A percentile compares a stretch with the other conserved stretches of the same genome.
These are phyloP conservation scores for Ernsta delagoae DNA, from an alignment of 2,888 invertebrate genomes.

Conservation along the genomic window DNA sequence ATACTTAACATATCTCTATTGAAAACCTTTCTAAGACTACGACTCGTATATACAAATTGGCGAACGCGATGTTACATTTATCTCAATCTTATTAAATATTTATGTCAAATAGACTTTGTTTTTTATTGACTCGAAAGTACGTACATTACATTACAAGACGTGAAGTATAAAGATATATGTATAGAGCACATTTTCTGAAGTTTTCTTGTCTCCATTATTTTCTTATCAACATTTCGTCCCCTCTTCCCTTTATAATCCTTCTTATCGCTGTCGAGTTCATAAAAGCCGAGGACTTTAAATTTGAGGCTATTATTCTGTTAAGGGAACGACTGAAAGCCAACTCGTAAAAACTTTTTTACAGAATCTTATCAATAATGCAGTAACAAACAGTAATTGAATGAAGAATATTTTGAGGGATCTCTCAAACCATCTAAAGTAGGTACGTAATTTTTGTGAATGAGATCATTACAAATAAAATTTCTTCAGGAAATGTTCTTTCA, in stretches of 20 bases:
- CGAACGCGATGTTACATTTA: constrained; percentile 1
- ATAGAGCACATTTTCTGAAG: constrained; percentile 36
- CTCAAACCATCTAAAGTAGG: not conserved
- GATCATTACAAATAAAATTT: not conserved
- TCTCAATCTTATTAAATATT: constrained; percentile 27
- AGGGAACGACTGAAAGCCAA: constrained; percentile 56
- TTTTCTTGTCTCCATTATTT: constrained; percentile 71
- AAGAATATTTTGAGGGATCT: not conserved
- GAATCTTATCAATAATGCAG: constrained; percentile 49
- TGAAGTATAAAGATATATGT: not conserved
- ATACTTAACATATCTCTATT: constrained; percentile 16
- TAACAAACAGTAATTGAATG: constrained; percentile 1
- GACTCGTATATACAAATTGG: constrained; percentile 4
- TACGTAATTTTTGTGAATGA: not conserved
- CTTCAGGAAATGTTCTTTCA: not conserved
- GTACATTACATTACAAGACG: not conserved
- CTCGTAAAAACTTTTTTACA: constrained; percentile 62
- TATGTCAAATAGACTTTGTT: constrained; percentile 4
- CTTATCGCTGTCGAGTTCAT: constrained; percentile 74
- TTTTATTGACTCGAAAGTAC: constrained; percentile 16
- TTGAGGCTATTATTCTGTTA: constrained; percentile 69
- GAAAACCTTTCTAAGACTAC: constrained; percentile 14
- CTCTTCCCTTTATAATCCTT: constrained; percentile 72
- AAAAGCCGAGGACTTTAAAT: constrained; percentile 70
- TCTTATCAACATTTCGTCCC: constrained; percentile 71